Conservation (phyloP, 1,140 invertebrate species). For the Mercenaria mercenaria region DNA sequence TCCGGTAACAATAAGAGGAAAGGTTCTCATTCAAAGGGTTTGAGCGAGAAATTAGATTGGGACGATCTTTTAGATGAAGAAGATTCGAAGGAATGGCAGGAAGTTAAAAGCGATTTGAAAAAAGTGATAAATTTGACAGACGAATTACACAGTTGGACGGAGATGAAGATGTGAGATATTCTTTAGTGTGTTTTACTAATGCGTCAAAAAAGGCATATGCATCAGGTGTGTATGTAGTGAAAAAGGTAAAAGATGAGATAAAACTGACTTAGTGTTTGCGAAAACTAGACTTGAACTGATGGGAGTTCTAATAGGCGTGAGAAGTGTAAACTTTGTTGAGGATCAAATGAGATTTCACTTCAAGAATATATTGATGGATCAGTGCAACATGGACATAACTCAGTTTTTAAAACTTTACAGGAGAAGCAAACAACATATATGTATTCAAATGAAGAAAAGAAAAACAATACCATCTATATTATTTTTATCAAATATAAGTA, state of each 20-base stretch:
- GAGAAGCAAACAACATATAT: too few species aligned
- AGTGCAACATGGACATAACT: too few species aligned
- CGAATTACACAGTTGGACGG: neutral
- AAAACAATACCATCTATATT: too few species aligned
- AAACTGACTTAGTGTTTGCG: neutral
- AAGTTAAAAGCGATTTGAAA: neutral
- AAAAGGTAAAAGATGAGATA: neutral
- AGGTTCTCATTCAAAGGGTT: neutral
- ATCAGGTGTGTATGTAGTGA: neutral
- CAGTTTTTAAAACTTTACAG: too few species aligned
- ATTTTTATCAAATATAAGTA: too few species aligned
- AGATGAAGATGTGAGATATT: neutral
- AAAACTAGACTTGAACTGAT: conserved; percentile 13
- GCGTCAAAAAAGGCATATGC: conserved; percentile 12
- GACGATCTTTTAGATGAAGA: neutral
- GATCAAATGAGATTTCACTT: too few species aligned
- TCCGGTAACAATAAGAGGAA: neutral
- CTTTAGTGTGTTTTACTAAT: neutral
- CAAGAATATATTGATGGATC: neutral
- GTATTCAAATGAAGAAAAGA: too few species aligned
- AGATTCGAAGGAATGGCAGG: neutral
- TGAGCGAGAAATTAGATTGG: neutral
- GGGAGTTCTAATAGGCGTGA: neutral
- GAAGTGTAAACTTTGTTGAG: too few species aligned
- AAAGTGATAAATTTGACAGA: neutral